These are phyloP conservation scores for Brachypteracias leptosomus DNA, from an alignment of 2,113 vertebrate species.

Conservation along the genomic window DNA sequence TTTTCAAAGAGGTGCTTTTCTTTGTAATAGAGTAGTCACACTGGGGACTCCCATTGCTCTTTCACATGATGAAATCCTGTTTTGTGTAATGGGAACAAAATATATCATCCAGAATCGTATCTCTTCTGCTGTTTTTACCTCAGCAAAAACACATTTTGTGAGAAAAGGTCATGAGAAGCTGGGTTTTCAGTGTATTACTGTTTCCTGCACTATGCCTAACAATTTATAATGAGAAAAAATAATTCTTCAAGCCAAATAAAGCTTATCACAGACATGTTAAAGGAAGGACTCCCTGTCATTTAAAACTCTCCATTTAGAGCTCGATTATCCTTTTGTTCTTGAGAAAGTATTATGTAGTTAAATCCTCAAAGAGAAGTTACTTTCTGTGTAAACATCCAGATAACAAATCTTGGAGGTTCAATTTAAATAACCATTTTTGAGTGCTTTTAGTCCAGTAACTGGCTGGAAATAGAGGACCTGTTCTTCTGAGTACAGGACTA, in stretches of 20 bases:
- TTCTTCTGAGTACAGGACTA: not conserved
- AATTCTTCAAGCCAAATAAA: conserved; percentile 24
- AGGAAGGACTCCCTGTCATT: not conserved
- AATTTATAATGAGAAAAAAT: not conserved
- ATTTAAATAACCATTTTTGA: not conserved
- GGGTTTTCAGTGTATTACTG: not conserved
- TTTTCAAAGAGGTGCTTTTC: conserved; percentile 57
- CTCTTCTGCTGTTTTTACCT: not conserved
- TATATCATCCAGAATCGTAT: not conserved
- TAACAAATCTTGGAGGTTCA: not conserved
- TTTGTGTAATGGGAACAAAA: conserved; percentile 22
- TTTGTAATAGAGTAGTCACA: conserved; percentile 33
- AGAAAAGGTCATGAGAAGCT: conserved; percentile 34
- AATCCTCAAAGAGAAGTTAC: not conserved
- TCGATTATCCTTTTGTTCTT: not conserved
- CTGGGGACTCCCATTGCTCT: conserved; percentile 24
- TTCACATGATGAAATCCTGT: conserved; percentile 24
- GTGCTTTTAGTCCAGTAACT: not conserved
- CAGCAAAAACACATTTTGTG: conserved; percentile 11
- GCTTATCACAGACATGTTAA: not conserved
- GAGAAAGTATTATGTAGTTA: not conserved
- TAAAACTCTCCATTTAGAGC: not conserved
- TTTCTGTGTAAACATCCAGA: not conserved
- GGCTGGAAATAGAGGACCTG: not conserved
- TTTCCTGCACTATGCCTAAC: not conserved